Evolutionary conservation across 2,888 invertebrate species (phyloP), one percentile per base, ranked within the genome.

Genomic region (Drosophila anomelani): DNA sequence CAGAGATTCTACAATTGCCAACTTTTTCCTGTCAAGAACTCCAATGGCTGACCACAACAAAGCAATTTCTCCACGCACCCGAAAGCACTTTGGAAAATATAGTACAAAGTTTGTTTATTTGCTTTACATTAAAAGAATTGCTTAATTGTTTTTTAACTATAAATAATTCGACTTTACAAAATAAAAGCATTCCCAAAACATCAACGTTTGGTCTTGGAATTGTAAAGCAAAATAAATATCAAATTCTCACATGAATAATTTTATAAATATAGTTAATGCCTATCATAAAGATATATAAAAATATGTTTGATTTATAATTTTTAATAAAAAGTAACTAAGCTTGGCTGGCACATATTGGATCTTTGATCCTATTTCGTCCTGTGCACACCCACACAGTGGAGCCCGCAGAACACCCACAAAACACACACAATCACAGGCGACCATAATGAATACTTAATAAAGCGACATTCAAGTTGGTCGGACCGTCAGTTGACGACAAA

Each of bases 391-490:
- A 36, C 49, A 64, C 59, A 72, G 32, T 36, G 20, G 7, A 1
- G n/a, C 15, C 26, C 49, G 23, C 64, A 41, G 17, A 17, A 36
- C 53, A 12, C 44, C 44, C 58, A 29, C 56, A 69, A 20, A 41
- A 49, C 36, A 43, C 43, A 57, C 54, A 71, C 75, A 77, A 75
- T 53, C 51, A 73, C 77, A 78, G 80, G 77, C 84, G 87, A 85
- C 87, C 80, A 77, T 85, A 88, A 87, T 85, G 89, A 85, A 85
- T 85, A 87, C 87, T 80, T 85, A 89, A 85, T 89, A 87, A 89
- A 84, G 85, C 81, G 84, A 76, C 75, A 60, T 78, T 75, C 67
- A 78, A 80, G 80, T 75, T 74, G 80, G 82, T 78, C 81, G 79
- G 57, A 69, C 63, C 64, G n/a, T 64, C 23, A 54, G 56, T 56